Evolutionary conservation across 2,797 vertebrate species (phyloP).

Genomic region (Sebastolobus alascanus): DNA sequence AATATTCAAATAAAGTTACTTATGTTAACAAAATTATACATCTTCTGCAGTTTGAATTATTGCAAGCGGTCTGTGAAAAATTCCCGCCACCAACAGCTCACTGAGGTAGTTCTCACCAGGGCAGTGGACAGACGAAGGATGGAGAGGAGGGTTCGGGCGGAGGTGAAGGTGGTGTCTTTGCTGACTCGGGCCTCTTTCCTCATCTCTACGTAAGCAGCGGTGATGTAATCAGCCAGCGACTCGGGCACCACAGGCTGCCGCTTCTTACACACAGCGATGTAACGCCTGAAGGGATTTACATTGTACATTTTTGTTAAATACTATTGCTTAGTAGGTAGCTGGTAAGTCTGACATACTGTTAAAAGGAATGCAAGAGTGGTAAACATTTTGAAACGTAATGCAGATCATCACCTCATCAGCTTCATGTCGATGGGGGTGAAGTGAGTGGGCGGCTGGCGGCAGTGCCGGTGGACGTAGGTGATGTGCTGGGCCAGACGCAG

Average conservation of each 20-base stretch:
- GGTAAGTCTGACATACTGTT: not conserved
- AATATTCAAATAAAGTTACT: no score
- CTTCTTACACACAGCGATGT: slow-evolving; percentile 89
- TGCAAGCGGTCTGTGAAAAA: not conserved
- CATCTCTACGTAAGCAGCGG: slow-evolving; percentile 96
- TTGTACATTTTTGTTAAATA: not conserved
- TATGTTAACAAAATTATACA: no score
- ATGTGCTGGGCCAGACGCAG: slow-evolving; percentile 94
- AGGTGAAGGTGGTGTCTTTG: slow-evolving; percentile 94
- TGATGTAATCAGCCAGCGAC: slow-evolving; percentile 92
- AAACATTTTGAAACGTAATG: not conserved
- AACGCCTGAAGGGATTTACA: slow-evolving; percentile 82
- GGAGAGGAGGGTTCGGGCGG: slow-evolving; percentile 92
- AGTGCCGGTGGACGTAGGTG: slow-evolving; percentile 95
- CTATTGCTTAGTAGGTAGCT: rapidly evolving
- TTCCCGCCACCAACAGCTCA: not conserved
- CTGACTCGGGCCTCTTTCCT: slow-evolving; percentile 93
- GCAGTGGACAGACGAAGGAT: slow-evolving; percentile 93
- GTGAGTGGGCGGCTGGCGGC: slow-evolving; percentile 90
- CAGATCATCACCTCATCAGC: slow-evolving; percentile 84
- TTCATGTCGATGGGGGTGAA: slow-evolving; percentile 94
- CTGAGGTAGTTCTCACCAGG: slow-evolving; percentile 86
- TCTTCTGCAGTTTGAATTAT: not conserved
- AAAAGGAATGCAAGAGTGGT: not conserved
- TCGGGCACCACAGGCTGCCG: slow-evolving; percentile 91